Evolutionary conservation across 2,888 invertebrate genomes (phyloP), one percentile per base, ranked within the genome.

Genomic region (Erpobdella octoculata): DNA sequence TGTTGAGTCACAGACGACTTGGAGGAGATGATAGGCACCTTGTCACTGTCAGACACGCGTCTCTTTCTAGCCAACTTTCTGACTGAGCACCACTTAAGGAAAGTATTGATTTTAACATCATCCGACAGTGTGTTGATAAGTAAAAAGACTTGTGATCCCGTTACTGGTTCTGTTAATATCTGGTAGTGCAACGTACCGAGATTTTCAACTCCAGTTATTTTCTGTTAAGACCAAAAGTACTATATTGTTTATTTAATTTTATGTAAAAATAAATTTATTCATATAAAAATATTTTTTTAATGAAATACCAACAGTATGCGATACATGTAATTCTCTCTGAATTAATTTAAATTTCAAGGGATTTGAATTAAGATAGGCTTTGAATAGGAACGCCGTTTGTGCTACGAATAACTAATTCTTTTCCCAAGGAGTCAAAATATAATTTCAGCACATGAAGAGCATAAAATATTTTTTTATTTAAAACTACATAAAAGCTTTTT

Each of bases 181-280:
- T 69, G 48, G 33, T 69, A 69, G 37, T 69, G 69, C 15, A 69
- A n/a, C 18, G 18, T 58, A 2, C 69, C 69, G 21, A 69, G 31
- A 15, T 35, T 33, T n/a, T 69, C 46, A 6, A 35, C n/a, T 4
- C 58, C 58, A 12, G 58, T 58, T 31, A 36, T 48, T 53, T 58
- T 69, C 69, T 67, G 67, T 4, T 37, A 6, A 12, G 18, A n/a
- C 4, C n/a, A n/a, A n/a, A n/a, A n/a, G n/a, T n/a, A n/a, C n/a
- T n/a, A n/a, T n/a, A n/a, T n/a, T n/a, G n/a, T n/a, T n/a, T n/a
- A n/a, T 12, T 18, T 41, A 41, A 41, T 41, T 41, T 41, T 12
- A 41, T 12, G 12, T 12, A 12, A 12, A 12, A 12, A 12, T 41
- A 18, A 41, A 41, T 12, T 12, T 12, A 41, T 12, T n/a, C n/a